These are phyloP conservation scores for Hydractinia echinata DNA, from an alignment of 30 jellyfish, hydroid and myxozoan species.

Conservation along the genomic window DNA sequence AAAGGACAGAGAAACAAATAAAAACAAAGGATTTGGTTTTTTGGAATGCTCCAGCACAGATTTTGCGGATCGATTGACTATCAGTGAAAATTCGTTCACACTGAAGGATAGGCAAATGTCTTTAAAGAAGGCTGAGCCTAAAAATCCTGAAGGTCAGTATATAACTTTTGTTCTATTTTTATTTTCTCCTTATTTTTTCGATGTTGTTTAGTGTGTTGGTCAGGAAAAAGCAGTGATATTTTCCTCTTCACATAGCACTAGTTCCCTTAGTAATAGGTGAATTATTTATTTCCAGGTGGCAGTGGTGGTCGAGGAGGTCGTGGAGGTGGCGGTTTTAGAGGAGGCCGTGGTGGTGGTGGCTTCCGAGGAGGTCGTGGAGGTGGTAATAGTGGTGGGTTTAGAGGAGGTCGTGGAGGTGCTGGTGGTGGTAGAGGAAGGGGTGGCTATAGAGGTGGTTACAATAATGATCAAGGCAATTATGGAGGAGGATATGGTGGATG, in stretches of 20 bases:
- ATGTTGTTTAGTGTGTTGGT: background rate
- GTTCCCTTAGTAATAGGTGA: background rate
- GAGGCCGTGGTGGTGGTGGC: conserved; percentile 63
- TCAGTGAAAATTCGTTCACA: conserved; percentile 54
- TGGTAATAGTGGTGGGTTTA: conserved; percentile 48
- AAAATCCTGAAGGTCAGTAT: conserved; percentile 56
- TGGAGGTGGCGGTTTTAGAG: conserved; percentile 38
- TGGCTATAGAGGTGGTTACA: background rate
- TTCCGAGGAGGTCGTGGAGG: conserved; percentile 77
- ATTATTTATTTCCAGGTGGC: conserved; percentile 30
- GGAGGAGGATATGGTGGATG: background rate
- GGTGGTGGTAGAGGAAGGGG: background rate
- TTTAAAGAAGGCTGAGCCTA: conserved; percentile 57
- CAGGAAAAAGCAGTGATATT: background rate
- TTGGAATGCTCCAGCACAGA: conserved; percentile 63
- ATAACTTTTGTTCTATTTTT: background rate
- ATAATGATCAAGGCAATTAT: conserved; percentile 9
- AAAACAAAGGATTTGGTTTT: conserved; percentile 72
- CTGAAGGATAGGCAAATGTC: conserved; percentile 68
- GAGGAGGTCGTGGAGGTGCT: background rate
- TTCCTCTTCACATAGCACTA: background rate
- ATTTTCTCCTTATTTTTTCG: background rate
- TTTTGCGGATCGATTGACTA: conserved; percentile 71
- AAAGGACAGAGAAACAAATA: conserved; percentile 67
- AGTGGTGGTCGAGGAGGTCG: conserved; percentile 47